A percentile compares a stretch with the other conserved stretches of the same genome.
Conservation (phyloP, 2,797 vertebrate genomes). For the Cossypha heuglini region DNA sequence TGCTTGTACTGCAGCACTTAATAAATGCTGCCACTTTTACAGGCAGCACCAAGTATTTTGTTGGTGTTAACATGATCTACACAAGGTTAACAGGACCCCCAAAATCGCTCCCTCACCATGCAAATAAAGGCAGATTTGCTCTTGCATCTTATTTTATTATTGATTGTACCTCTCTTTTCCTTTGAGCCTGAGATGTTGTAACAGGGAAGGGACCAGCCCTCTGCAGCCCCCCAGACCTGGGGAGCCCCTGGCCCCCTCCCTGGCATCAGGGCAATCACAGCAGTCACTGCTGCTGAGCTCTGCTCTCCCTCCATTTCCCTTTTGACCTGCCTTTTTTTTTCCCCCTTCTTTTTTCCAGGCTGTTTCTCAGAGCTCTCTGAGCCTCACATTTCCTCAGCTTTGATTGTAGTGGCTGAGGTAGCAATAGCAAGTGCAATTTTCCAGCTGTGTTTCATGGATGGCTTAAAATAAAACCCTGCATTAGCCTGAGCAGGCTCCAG, state of each 20-base stretch:
- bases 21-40: not conserved
- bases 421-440: constrained; percentile 26
- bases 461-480: not conserved
- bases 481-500: not conserved
- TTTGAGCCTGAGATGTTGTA: not conserved
- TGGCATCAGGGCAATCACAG: not conserved
- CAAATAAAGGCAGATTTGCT: not conserved
- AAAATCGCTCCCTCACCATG: not conserved
- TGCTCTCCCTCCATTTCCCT: not conserved
- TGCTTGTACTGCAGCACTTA: not conserved
- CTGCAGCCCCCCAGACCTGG: not conserved
- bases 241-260: not conserved
- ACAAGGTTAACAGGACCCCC: not conserved
- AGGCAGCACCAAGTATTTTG: not conserved
- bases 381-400: not conserved
- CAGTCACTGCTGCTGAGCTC: not conserved
- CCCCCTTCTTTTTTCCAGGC: not conserved
- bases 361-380: not conserved
- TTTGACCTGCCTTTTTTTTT: not conserved
- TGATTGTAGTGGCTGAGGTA: constrained; percentile 4
- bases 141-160: not conserved
- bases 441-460: not conserved
- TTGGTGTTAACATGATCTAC: not conserved
- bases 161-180: not conserved
- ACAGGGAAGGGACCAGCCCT: not conserved